phyloP scores from a whole-genome alignment of 2,888 invertebrate species.

The Pilophorus perplexus region DNA sequence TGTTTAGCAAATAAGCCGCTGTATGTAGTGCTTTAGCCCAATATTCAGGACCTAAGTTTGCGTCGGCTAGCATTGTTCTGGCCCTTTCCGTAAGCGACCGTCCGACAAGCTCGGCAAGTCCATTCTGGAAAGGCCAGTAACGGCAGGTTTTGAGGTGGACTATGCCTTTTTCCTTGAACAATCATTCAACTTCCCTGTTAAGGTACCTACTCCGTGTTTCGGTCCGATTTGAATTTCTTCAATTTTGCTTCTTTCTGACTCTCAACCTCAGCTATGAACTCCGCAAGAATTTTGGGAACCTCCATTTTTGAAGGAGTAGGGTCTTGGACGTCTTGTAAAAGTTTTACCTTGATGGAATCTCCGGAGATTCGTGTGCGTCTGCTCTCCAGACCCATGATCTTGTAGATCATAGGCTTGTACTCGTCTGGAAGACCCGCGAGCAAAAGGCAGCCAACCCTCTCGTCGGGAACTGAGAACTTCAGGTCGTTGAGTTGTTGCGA shows the following conservation, averaged over 20 bases:
- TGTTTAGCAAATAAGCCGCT: too few species aligned
- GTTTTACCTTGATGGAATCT: background rate
- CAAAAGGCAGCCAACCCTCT: conserved; percentile 5
- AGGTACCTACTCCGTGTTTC: conserved; percentile 1
- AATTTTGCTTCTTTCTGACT: background rate
- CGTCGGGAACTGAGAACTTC: too few species aligned
- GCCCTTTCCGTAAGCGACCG: conserved; percentile 3
- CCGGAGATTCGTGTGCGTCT: background rate
- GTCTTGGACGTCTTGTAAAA: background rate
- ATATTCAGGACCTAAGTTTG: conserved; percentile 2
- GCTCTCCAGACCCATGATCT: conserved; percentile 33
- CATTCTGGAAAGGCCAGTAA: conserved; percentile 44
- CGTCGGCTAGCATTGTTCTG: conserved; percentile 7
- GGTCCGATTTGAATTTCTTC: background rate
- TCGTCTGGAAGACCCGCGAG: conserved; percentile 18
- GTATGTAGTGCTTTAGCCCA: too few species aligned
- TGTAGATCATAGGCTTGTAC: conserved; percentile 28
- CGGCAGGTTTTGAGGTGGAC: conserved; percentile 37
- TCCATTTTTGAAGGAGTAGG: background rate
- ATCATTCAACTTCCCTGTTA: conserved; percentile 5
- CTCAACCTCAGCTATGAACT: background rate
- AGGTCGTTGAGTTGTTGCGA: too few species aligned
- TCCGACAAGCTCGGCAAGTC: conserved; percentile 41
- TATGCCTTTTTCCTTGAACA: conserved; percentile 39
- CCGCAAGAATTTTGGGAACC: background rate